Evolutionary conservation across 35 echinoderm and acorn worm genomes (phyloP).

Genomic region (Eucidaris tribuloides): DNA sequence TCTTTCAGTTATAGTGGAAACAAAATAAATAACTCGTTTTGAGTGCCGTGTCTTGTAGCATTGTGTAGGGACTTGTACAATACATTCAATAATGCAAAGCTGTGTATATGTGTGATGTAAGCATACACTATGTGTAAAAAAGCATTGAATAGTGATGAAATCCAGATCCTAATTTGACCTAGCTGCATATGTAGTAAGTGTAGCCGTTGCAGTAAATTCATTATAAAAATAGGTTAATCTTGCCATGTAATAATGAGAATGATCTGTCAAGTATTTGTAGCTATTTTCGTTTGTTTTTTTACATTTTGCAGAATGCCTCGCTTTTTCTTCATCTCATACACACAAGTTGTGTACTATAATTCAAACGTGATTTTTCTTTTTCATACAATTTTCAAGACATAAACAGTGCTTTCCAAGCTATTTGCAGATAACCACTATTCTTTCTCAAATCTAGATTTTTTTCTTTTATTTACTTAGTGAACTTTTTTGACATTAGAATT

Average conservation of each 20-base stretch:
- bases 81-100: neutral
- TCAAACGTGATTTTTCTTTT: neutral
- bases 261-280: neutral
- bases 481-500: neutral
- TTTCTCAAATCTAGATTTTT: neutral
- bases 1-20: neutral
- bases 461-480: neutral
- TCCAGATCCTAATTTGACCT: neutral
- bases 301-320: neutral
- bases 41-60: neutral
- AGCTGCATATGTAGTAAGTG: neutral
- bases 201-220: neutral
- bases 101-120: constrained; percentile 16
- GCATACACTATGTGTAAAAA: too few relatives aligned
- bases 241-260: constrained; percentile 8
- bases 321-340: neutral
- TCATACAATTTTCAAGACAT: neutral
- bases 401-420: constrained; percentile 17
- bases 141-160: neutral
- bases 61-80: neutral
- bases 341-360: neutral
- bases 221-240: constrained; percentile 11
- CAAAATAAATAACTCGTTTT: neutral
- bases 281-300: neutral
- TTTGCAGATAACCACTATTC: constrained; percentile 1